Evolutionary conservation across 2,888 invertebrate genomes (phyloP).

Genomic region (Eilema sororculum): DNA sequence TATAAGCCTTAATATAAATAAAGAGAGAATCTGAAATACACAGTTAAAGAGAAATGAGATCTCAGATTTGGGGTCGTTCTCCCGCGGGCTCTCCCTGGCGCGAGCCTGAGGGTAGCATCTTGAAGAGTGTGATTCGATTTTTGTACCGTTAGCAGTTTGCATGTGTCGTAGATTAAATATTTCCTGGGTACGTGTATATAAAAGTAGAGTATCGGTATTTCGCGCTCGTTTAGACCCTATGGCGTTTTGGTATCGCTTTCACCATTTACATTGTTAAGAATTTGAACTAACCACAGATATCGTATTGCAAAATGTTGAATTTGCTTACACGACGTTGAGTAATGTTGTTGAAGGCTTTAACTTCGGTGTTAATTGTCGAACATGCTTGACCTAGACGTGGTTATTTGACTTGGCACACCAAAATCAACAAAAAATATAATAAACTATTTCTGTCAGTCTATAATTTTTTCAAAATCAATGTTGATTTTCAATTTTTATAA

Average conservation of each 20-base stretch:
- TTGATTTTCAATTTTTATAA: no score
- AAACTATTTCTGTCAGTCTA: no score
- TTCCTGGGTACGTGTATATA: conserved; percentile 19
- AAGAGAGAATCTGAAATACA: conserved; percentile 48
- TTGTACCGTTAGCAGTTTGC: conserved; percentile 35
- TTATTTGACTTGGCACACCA: no score
- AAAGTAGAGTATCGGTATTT: not conserved
- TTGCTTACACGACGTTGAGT: not conserved
- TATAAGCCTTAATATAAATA: conserved; percentile 39
- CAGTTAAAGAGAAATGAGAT: conserved; percentile 58
- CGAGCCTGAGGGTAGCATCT: conserved; percentile 31
- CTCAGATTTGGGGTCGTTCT: conserved; percentile 54
- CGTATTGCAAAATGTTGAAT: no score
- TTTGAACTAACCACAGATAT: not conserved
- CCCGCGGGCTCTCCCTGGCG: conserved; percentile 29
- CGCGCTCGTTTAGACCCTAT: not conserved
- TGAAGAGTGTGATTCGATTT: conserved; percentile 42
- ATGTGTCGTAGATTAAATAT: conserved; percentile 36
- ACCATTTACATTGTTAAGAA: not conserved
- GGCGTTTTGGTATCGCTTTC: not conserved
- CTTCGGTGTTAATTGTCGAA: no score
- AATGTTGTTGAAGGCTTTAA: not conserved
- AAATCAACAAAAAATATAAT: no score
- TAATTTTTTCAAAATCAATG: no score
- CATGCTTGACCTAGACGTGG: no score